Percentiles rank a stretch among this genome's conserved stretches.
phyloP scores from a whole-genome alignment of 2,888 invertebrate species.

The Strigamia transsilvanica region DNA sequence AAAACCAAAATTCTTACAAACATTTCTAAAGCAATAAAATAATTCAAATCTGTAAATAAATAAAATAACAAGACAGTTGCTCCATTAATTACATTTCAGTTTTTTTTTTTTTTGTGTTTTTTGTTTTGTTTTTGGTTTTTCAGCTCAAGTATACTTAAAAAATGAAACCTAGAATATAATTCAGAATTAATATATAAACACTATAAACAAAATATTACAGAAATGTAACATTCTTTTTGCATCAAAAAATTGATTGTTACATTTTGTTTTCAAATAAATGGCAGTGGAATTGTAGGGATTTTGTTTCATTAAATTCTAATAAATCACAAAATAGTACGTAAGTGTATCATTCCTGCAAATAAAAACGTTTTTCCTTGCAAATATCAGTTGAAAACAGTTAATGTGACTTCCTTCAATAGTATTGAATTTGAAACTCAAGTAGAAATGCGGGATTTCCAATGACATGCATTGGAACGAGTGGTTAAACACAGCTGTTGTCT shows the following conservation, averaged over 20 bases:
- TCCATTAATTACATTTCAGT: no score
- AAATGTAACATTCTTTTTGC: background rate
- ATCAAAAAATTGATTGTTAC: background rate
- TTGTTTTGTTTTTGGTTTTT: background rate
- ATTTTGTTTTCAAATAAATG: background rate
- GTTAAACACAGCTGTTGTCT: constrained; percentile 3
- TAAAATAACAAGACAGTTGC: no score
- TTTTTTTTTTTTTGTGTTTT: no score
- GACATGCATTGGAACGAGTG: background rate
- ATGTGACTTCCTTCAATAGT: constrained; percentile 2
- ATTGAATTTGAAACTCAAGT: background rate
- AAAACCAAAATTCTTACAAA: no score
- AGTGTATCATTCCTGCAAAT: background rate
- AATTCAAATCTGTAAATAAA: no score
- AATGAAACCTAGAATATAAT: background rate
- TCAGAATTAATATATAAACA: background rate
- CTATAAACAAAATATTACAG: constrained; percentile 7
- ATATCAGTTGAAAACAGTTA: background rate
- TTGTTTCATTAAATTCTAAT: background rate
- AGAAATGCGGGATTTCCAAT: background rate
- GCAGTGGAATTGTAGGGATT: constrained; percentile 5
- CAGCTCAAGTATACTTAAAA: background rate
- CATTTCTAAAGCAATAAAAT: no score
- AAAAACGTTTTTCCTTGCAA: background rate
- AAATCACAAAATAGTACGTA: background rate